phyloP scores from a whole-genome alignment of 2,797 vertebrate genomes.

The Sylvia borin region DNA sequence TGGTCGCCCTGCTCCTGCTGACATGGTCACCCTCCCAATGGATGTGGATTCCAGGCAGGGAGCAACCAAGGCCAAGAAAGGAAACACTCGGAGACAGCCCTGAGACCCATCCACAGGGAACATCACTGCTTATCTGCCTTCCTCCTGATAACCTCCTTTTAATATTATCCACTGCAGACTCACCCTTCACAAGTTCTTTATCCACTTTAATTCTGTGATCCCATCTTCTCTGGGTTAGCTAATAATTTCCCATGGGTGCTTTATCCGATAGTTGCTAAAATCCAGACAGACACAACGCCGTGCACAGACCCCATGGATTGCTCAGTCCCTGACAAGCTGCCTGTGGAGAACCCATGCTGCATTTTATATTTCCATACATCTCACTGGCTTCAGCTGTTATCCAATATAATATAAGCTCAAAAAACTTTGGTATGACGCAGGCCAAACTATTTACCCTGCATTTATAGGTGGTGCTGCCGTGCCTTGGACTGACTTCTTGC shows the following conservation, averaged over 20 bases:
- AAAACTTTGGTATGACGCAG: not conserved
- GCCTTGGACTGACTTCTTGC: not conserved
- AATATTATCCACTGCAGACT: conserved; percentile 37
- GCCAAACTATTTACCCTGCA: not conserved
- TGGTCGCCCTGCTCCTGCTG: conserved; percentile 36
- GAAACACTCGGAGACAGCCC: not conserved
- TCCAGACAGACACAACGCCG: not conserved
- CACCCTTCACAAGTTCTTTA: conserved; percentile 38
- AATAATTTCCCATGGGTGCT: conserved; percentile 46
- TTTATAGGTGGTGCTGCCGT: not conserved
- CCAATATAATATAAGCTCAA: not conserved
- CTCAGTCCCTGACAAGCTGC: not conserved
- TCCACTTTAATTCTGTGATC: conserved; percentile 51
- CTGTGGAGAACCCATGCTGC: not conserved
- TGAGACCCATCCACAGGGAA: not conserved
- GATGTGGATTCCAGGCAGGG: not conserved
- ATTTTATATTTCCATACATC: not conserved
- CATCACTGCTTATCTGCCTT: not conserved
- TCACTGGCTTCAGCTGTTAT: not conserved
- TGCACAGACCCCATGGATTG: not conserved
- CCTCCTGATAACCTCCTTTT: conserved; percentile 31
- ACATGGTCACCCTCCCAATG: not conserved
- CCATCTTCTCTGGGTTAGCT: conserved; percentile 53
- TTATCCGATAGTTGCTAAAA: not conserved
- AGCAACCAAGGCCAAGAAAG: conserved; percentile 38